A percentile compares a stretch with the other conserved stretches of the same genome.
These are phyloP conservation scores for Miichthys miiuy DNA, from an alignment of 2,797 vertebrate species.

Conservation along the genomic window DNA sequence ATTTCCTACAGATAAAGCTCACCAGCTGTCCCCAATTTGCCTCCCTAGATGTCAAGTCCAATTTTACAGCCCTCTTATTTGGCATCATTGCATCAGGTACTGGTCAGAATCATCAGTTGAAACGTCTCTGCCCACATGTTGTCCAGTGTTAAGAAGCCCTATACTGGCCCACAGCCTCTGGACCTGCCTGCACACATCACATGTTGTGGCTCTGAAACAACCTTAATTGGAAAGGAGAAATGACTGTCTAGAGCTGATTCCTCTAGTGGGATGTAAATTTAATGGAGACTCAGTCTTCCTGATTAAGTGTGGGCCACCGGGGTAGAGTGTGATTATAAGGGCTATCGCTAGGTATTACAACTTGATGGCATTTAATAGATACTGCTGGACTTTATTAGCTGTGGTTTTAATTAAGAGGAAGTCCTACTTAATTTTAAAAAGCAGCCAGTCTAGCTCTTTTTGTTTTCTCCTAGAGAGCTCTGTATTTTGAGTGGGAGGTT, in stretches of 20 bases:
- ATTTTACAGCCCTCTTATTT: slow-evolving; percentile 12
- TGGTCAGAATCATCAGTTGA: slow-evolving; percentile 7
- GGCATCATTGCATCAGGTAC: neutral
- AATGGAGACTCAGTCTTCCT: slow-evolving; percentile 51
- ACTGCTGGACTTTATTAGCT: slow-evolving; percentile 54
- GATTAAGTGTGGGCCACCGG: slow-evolving; percentile 47
- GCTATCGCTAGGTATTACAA: slow-evolving; percentile 54
- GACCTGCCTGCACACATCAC: slow-evolving; percentile 9
- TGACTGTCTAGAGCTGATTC: slow-evolving; percentile 34
- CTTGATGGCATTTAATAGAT: slow-evolving; percentile 56
- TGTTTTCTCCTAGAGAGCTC: neutral
- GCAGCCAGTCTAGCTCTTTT: slow-evolving; percentile 15
- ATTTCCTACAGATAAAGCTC: neutral
- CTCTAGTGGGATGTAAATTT: slow-evolving; percentile 62
- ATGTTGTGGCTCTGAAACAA: slow-evolving; percentile 20
- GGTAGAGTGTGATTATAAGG: slow-evolving; percentile 58
- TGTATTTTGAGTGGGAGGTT: slow-evolving; percentile 26
- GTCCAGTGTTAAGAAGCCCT: neutral
- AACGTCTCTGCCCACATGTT: neutral
- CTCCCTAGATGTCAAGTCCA: slow-evolving; percentile 10
- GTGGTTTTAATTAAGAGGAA: slow-evolving; percentile 63
- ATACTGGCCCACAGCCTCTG: neutral
- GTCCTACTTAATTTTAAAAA: slow-evolving; percentile 29
- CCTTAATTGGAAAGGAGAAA: slow-evolving; percentile 46
- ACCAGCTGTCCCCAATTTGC: slow-evolving; percentile 8